These are phyloP conservation scores for Lucinisca nassula DNA, from an alignment of 2,888 invertebrate species.

Conservation along the genomic window DNA sequence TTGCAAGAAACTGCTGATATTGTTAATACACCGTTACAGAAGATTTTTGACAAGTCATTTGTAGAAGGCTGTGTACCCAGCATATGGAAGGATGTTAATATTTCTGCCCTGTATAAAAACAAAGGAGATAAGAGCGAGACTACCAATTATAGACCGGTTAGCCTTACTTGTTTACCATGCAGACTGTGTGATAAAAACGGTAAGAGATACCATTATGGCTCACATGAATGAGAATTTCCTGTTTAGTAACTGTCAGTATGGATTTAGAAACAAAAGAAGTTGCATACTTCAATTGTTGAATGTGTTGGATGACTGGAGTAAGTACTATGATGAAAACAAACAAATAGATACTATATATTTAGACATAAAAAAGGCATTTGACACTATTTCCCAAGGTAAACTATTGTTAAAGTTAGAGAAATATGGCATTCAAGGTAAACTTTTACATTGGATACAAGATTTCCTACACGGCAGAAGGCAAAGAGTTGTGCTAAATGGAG, in stretches of 20 bases:
- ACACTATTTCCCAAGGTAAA: too few relatives aligned
- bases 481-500: too few relatives aligned
- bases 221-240: conserved; percentile 8
- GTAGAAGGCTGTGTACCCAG: not conserved
- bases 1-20: not conserved
- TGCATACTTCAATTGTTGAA: conserved; percentile 1
- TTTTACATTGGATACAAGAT: too few relatives aligned
- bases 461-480: too few relatives aligned
- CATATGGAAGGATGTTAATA: conserved; percentile 17
- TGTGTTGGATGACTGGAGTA: not conserved
- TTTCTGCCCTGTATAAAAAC: conserved; percentile 7
- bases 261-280: conserved; percentile 22
- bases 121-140: conserved; percentile 9
- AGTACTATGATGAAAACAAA: not conserved
- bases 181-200: not conserved
- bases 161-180: not conserved
- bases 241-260: conserved; percentile 22
- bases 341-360: not conserved
- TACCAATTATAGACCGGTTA: too few relatives aligned
- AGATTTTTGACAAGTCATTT: not conserved
- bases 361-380: conserved; percentile 18
- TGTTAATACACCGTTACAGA: not conserved
- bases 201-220: not conserved
- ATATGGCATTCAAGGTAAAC: too few relatives aligned
- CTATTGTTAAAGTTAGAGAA: too few relatives aligned